These are phyloP conservation scores for Eulemur rubriventer DNA, from an alignment of 2,797 vertebrate genomes.

Conservation along the genomic window DNA sequence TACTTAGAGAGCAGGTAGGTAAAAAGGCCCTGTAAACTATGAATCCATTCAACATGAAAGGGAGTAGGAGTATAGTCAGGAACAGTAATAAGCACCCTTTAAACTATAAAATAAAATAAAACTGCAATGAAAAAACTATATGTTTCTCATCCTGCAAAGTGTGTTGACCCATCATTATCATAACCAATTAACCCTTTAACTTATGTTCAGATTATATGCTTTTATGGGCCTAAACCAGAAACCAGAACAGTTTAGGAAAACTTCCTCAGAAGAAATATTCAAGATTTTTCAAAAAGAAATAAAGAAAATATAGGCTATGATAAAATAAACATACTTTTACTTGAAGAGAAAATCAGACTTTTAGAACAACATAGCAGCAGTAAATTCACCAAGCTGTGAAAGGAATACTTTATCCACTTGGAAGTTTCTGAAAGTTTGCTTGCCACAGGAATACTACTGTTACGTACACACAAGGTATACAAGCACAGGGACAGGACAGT, in stretches of 20 bases:
- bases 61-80: not conserved
- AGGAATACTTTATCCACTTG: not conserved
- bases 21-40: not conserved
- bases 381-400: not conserved
- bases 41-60: not conserved
- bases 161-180: not conserved
- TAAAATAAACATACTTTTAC: not conserved
- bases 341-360: not conserved
- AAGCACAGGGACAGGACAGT: not conserved
- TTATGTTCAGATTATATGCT: not conserved
- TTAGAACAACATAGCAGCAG: not conserved
- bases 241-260: not conserved
- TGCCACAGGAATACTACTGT: not conserved
- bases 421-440: not conserved
- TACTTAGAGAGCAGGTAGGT: not conserved
- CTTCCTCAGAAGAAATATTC: not conserved
- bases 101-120: slow-evolving; percentile 3
- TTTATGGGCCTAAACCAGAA: not conserved
- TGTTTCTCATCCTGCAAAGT: not conserved
- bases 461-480: not conserved
- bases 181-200: slow-evolving; percentile 21
- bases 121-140: not conserved
- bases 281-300: not conserved
- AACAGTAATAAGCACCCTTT: not conserved
- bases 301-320: not conserved